Percentiles rank a stretch among this genome's conserved stretches.
These are phyloP conservation scores for Monoplex corrugatus DNA, from an alignment of 2,888 invertebrate species.

Conservation along the genomic window DNA sequence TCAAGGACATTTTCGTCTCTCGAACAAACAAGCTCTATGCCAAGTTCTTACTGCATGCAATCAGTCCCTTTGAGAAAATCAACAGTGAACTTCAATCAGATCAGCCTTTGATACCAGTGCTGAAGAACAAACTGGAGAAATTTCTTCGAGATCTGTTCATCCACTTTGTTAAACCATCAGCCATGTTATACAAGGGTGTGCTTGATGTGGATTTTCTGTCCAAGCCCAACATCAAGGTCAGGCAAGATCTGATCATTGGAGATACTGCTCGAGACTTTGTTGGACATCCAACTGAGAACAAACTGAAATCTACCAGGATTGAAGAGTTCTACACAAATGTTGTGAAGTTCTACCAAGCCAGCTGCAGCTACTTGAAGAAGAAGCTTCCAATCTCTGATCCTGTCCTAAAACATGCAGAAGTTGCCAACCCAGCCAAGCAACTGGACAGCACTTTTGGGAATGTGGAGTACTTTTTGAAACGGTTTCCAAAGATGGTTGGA, in stretches of 20 bases:
- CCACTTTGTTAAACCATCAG: conserved; percentile 52
- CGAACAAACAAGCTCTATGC: conserved; percentile 47
- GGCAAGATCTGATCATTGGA: conserved; percentile 23
- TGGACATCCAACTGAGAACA: not conserved
- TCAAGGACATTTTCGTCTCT: conserved; percentile 27
- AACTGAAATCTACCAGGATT: not conserved
- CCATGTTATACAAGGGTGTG: not conserved
- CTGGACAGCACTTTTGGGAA: not conserved
- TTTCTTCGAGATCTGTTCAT: conserved; percentile 14
- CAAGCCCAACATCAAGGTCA: not conserved
- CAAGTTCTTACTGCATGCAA: conserved; percentile 35
- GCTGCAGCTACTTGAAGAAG: conserved; percentile 46
- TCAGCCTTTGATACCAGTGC: conserved; percentile 39
- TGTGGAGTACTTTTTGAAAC: conserved; percentile 10
- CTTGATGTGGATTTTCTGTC: conserved; percentile 44
- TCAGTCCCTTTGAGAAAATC: conserved; percentile 45
- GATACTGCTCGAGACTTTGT: conserved; percentile 6
- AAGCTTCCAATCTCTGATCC: conserved; percentile 49
- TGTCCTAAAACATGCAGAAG: conserved; percentile 47
- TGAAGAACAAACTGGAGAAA: conserved; percentile 1
- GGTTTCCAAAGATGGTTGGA: conserved; percentile 31
- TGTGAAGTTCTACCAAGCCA: conserved; percentile 32
- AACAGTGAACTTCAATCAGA: conserved; percentile 48
- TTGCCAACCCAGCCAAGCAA: conserved; percentile 31
- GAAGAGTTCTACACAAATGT: conserved; percentile 49